phyloP scores from a whole-genome alignment of 2,888 invertebrate species.

The Conchocele bisecta region DNA sequence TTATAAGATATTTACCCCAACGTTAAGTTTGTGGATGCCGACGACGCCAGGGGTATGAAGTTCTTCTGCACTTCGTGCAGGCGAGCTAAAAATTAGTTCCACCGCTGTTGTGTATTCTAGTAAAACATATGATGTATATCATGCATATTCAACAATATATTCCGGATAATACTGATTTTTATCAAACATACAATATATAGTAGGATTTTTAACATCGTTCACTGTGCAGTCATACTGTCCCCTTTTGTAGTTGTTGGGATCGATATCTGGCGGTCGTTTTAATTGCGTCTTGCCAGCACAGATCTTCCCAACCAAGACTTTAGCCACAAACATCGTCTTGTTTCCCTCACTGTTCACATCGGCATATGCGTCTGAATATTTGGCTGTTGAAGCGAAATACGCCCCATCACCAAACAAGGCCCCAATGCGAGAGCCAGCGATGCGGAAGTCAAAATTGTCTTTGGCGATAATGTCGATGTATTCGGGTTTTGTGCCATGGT shows the following conservation, averaged over 20 bases:
- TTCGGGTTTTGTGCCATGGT: conserved; percentile 60
- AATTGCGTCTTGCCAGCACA: conserved; percentile 83
- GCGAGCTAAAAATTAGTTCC: too few species aligned
- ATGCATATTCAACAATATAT: conserved; percentile 58
- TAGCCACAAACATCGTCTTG: conserved; percentile 59
- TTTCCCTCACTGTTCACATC: conserved; percentile 21
- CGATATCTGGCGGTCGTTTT: conserved; percentile 49
- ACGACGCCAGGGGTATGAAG: too few species aligned
- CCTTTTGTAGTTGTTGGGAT: conserved; percentile 37
- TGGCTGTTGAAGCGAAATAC: conserved; percentile 53
- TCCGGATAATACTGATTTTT: conserved; percentile 73
- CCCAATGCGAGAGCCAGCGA: conserved; percentile 59
- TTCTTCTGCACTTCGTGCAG: too few species aligned
- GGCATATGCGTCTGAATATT: conserved; percentile 53
- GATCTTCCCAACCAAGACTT: conserved; percentile 44
- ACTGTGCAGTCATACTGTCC: conserved; percentile 68
- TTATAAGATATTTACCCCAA: too few species aligned
- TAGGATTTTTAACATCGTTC: conserved; percentile 61
- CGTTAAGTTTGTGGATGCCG: too few species aligned
- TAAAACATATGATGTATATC: too few species aligned
- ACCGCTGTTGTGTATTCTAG: too few species aligned
- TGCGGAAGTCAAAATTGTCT: conserved; percentile 67
- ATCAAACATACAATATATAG: conserved; percentile 72
- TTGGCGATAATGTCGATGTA: conserved; percentile 55
- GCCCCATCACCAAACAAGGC: conserved; percentile 59